These are phyloP conservation scores for Altica lythri DNA, from an alignment of 2,888 invertebrate species.

Conservation along the genomic window DNA sequence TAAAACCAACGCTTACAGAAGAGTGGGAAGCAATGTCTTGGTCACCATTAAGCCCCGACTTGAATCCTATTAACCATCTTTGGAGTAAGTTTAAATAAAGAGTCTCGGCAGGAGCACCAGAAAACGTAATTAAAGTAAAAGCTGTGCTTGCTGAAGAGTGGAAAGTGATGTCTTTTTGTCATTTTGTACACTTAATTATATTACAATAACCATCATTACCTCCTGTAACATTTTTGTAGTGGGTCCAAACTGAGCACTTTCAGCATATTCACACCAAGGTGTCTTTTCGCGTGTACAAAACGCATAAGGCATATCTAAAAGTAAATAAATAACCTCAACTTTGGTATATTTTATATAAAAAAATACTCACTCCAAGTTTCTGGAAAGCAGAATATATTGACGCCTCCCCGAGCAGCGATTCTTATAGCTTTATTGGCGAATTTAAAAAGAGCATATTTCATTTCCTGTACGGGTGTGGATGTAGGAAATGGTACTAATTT, in stretches of 20 bases:
- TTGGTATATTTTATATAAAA: not conserved
- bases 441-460: conserved; percentile 76
- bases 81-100: too few species aligned
- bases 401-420: conserved; percentile 76
- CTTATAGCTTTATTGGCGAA: conserved; percentile 75
- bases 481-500: conserved; percentile 76
- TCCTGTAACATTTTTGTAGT: conserved; percentile 78
- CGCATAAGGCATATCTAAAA: conserved; percentile 97
- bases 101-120: too few species aligned
- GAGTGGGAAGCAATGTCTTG: too few species aligned
- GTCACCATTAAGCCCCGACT: too few species aligned
- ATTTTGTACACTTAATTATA: too few species aligned
- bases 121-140: too few species aligned
- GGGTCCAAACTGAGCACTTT: conserved; percentile 82
- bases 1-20: too few species aligned
- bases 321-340: not conserved
- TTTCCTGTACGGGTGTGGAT: conserved; percentile 67
- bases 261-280: conserved; percentile 95
- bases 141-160: too few species aligned
- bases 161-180: too few species aligned
- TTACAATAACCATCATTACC: too few species aligned
- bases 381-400: conserved; percentile 91
- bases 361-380: conserved; percentile 89
- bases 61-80: too few species aligned
- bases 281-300: conserved; percentile 93